Evolutionary conservation across 2,888 invertebrate species (phyloP).

Genomic region (Conomelus anceps): DNA sequence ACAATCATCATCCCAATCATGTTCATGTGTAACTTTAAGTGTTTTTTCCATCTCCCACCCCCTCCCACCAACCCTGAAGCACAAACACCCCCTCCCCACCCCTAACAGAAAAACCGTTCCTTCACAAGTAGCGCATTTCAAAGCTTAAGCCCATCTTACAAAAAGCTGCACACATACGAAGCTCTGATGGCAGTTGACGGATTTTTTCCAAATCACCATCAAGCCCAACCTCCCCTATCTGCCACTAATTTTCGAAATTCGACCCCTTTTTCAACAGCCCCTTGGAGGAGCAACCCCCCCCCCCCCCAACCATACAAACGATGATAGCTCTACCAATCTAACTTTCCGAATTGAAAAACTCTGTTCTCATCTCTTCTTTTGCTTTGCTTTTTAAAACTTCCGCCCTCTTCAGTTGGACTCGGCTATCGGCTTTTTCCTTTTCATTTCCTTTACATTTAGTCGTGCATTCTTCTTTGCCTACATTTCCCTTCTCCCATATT

Average conservation of each 20-base stretch:
- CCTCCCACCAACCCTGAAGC: neutral
- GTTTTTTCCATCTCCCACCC: neutral
- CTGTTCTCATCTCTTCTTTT: neutral
- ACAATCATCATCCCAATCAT: neutral
- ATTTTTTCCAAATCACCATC: neutral
- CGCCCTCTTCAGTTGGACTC: neutral
- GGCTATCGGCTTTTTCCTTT: neutral
- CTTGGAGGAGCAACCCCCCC: neutral
- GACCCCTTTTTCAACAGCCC: neutral
- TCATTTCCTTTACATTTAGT: neutral
- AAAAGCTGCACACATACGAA: neutral
- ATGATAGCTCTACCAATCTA: neutral
- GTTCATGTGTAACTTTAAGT: neutral
- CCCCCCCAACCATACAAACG: neutral
- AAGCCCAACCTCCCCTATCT: neutral
- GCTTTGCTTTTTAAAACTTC: neutral
- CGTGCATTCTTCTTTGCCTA: neutral
- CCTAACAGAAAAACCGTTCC: neutral
- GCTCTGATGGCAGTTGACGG: neutral
- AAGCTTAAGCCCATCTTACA: neutral
- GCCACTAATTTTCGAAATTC: neutral
- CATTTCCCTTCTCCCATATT: neutral
- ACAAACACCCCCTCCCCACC: neutral
- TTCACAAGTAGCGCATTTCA: neutral
- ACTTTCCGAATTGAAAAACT: neutral